A percentile compares a stretch with the other conserved stretches of the same genome.
Evolutionary conservation across 2,113 vertebrate genomes (phyloP).

Genomic region (Malaclemys terrapin): DNA sequence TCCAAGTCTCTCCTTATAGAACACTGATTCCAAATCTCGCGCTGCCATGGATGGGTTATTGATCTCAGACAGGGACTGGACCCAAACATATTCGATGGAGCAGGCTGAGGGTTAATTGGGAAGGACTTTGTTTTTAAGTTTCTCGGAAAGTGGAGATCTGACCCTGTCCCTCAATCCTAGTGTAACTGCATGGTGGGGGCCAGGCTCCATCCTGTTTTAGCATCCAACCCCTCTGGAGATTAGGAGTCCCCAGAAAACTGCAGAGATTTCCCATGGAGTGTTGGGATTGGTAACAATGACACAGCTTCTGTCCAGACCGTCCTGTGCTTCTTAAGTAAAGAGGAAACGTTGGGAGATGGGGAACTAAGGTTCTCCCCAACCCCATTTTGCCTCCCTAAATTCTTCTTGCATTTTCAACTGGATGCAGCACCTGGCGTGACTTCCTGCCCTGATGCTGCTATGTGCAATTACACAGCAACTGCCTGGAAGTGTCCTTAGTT

Average conservation of each 20-base stretch:
- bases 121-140: background rate
- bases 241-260: background rate
- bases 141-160: background rate
- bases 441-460: background rate
- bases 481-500: background rate
- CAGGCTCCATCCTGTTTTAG: background rate
- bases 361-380: background rate
- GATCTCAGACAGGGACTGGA: background rate
- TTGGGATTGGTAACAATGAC: background rate
- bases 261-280: background rate
- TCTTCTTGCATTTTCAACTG: background rate
- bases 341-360: background rate
- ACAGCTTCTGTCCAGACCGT: background rate
- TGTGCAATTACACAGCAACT: background rate
- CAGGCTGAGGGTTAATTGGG: background rate
- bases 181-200: background rate
- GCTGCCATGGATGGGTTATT: background rate
- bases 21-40: background rate
- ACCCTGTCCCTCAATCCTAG: too few relatives aligned
- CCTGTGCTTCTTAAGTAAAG: background rate
- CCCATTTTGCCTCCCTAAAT: background rate
- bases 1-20: background rate
- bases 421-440: background rate
- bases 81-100: background rate
- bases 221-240: background rate